Conservation (phyloP, 2,113 vertebrate genomes). For the Tauraco erythrolophus region DNA sequence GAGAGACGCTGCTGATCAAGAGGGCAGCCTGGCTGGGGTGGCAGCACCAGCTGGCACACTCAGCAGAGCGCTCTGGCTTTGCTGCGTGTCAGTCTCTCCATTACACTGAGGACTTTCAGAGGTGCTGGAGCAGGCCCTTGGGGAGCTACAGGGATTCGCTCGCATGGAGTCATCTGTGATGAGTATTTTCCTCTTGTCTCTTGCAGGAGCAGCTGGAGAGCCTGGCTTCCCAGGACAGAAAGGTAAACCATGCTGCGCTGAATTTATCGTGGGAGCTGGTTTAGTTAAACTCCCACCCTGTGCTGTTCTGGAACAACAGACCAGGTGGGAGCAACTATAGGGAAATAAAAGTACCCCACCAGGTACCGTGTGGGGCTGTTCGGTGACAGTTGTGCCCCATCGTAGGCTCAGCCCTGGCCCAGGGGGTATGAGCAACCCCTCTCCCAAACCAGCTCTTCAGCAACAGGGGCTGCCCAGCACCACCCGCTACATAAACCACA, state of each 20-base stretch:
- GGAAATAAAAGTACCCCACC: neutral
- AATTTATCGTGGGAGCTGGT: neutral
- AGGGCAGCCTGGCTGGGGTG: neutral
- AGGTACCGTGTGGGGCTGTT: neutral
- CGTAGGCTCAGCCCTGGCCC: neutral
- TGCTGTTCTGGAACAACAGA: neutral
- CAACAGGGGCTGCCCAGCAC: neutral
- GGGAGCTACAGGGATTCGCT: neutral
- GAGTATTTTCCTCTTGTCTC: neutral
- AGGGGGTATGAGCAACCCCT: neutral
- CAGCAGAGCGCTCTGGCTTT: neutral
- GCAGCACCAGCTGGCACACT: neutral
- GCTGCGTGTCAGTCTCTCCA: neutral
- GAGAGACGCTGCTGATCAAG: neutral
- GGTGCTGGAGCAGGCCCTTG: neutral
- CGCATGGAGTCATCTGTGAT: neutral
- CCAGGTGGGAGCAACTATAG: neutral
- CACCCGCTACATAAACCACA: neutral
- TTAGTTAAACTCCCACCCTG: neutral
- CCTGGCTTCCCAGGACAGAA: neutral
- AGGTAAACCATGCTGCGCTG: neutral
- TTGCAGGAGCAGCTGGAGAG: conserved; percentile 8
- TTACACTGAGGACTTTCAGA: neutral
- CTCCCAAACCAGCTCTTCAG: neutral
- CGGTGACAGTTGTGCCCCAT: neutral